Percentiles rank a stretch among this genome's conserved stretches.
phyloP scores from a whole-genome alignment of 2,797 vertebrate species.

The Platyrinchus mystaceus region DNA sequence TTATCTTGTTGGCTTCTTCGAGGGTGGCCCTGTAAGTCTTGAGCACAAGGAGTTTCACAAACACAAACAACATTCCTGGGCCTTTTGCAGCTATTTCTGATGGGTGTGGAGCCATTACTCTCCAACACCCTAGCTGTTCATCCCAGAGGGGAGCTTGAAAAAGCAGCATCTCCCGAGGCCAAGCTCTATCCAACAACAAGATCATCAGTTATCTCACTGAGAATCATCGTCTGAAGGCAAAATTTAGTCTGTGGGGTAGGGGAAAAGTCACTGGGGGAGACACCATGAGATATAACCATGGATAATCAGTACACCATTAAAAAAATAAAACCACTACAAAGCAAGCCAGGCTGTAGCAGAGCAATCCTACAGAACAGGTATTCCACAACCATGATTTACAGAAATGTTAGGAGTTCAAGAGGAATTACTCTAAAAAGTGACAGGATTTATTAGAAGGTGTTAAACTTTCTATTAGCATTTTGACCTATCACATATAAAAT shows the following conservation, averaged over 20 bases:
- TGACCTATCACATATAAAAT: conserved; percentile 28
- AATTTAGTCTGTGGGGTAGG: background rate
- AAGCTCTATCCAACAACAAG: background rate
- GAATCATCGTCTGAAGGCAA: background rate
- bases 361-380: background rate
- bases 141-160: background rate
- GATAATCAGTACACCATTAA: background rate
- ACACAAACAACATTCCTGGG: background rate
- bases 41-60: background rate
- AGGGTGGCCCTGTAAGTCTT: background rate
- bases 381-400: background rate
- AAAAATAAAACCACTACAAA: background rate
- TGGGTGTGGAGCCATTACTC: background rate
- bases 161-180: background rate
- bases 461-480: conserved; percentile 15
- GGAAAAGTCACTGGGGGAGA: background rate
- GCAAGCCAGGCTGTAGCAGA: background rate
- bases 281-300: background rate
- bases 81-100: background rate
- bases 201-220: background rate
- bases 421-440: conserved; percentile 30
- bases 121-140: rapidly evolving
- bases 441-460: background rate
- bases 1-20: background rate
- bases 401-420: conserved; percentile 23